Percentiles rank a stretch among this genome's conserved stretches.
Conservation (phyloP, 2,888 invertebrate species). For the Tridacna gigas region DNA sequence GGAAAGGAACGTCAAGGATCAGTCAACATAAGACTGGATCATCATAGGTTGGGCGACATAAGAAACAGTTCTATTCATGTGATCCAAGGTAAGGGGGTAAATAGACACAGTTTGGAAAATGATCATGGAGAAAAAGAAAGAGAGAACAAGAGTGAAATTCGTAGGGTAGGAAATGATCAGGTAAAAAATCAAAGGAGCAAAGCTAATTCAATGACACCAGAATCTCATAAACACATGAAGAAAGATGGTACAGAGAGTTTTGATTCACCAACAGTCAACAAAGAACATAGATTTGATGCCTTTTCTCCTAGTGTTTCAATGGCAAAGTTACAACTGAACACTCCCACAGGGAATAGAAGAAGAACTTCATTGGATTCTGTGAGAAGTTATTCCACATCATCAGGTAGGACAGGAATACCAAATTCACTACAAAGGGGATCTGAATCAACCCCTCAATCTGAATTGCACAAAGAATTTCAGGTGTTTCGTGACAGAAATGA, state of each 20-base stretch:
- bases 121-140: too few species aligned
- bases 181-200: neutral
- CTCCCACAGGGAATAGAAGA: conserved; percentile 31
- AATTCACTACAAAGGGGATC: neutral
- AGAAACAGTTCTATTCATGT: too few species aligned
- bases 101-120: too few species aligned
- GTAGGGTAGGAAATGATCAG: too few species aligned
- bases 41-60: too few species aligned
- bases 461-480: neutral
- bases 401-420: neutral
- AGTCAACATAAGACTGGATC: too few species aligned
- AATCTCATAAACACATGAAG: neutral
- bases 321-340: conserved; percentile 46
- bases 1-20: too few species aligned
- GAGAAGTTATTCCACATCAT: neutral
- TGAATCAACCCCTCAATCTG: neutral
- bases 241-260: neutral
- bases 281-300: neutral
- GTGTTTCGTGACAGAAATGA: neutral
- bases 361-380: neutral
- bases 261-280: neutral
- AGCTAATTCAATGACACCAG: neutral
- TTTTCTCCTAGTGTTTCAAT: conserved; percentile 48
- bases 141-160: too few species aligned
- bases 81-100: too few species aligned